Conservation (phyloP, 2,888 invertebrate species). For the Crematogaster levior region DNA sequence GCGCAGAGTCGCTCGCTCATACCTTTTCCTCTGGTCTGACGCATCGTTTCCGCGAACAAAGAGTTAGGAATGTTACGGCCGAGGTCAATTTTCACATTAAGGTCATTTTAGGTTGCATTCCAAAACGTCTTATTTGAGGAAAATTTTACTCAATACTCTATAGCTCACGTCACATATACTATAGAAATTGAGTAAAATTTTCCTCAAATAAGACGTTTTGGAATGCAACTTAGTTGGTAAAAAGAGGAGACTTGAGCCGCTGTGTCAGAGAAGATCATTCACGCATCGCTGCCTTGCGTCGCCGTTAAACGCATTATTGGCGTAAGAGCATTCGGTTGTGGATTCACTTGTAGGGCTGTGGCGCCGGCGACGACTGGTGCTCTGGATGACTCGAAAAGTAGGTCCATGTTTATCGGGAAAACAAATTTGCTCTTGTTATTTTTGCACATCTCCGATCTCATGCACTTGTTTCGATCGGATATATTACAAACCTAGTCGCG, state of each 20-base stretch:
- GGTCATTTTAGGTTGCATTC: too few relatives aligned
- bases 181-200: too few relatives aligned
- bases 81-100: slow-evolving; percentile 68
- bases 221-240: too few relatives aligned
- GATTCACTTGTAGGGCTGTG: not conserved
- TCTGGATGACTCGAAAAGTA: slow-evolving; percentile 16
- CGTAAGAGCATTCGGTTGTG: slow-evolving; percentile 52
- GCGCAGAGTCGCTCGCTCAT: slow-evolving; percentile 44
- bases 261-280: slow-evolving; percentile 14
- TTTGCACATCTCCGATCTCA: not conserved
- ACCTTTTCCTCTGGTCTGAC: slow-evolving; percentile 51
- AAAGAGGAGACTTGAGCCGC: slow-evolving; percentile 50
- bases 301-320: slow-evolving; percentile 65
- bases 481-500: slow-evolving; percentile 15
- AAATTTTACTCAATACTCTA: too few relatives aligned
- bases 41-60: slow-evolving; percentile 69
- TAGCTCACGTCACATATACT: too few relatives aligned
- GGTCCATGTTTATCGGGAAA: slow-evolving; percentile 32
- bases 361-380: not conserved
- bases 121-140: too few relatives aligned
- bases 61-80: slow-evolving; percentile 61
- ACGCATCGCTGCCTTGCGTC: slow-evolving; percentile 49
- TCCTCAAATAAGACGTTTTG: too few relatives aligned
- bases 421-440: slow-evolving; percentile 24
- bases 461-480: slow-evolving; percentile 23